Conservation (phyloP, 2,797 vertebrate species). For the Bradypus variegatus region DNA sequence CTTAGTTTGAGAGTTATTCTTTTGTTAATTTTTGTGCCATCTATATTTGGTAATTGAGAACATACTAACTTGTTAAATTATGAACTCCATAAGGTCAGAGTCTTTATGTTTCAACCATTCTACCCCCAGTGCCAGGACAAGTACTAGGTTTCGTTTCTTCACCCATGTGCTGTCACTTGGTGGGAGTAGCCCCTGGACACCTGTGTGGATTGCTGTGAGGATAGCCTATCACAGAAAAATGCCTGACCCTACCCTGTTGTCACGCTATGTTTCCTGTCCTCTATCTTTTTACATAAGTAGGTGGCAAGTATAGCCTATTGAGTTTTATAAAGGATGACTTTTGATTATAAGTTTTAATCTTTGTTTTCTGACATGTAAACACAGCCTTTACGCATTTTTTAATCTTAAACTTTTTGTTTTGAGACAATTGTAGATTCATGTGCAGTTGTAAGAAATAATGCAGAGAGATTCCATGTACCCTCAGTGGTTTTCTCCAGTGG, state of each 20-base stretch:
- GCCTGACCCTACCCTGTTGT: not conserved
- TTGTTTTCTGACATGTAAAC: not conserved
- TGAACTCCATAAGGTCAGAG: not conserved
- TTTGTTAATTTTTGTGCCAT: not conserved
- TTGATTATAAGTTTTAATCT: not conserved
- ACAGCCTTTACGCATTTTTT: not conserved
- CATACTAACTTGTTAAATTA: not conserved
- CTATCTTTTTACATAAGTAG: not conserved
- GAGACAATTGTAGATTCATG: not conserved
- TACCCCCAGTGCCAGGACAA: not conserved
- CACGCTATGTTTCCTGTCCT: not conserved
- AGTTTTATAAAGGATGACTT: not conserved
- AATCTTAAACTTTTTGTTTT: constrained; percentile 28
- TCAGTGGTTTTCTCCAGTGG: not conserved
- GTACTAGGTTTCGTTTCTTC: not conserved
- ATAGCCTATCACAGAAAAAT: not conserved
- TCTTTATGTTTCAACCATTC: not conserved
- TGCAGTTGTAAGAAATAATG: constrained; percentile 14
- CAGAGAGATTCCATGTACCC: not conserved
- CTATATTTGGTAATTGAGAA: not conserved
- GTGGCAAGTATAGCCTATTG: not conserved
- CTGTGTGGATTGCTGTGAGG: not conserved
- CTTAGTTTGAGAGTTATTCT: not conserved
- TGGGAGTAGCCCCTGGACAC: too few relatives aligned
- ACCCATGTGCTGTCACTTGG: not conserved